phyloP scores from a whole-genome alignment of 2,888 invertebrate genomes.

The Pachycephus smyrnensis region DNA sequence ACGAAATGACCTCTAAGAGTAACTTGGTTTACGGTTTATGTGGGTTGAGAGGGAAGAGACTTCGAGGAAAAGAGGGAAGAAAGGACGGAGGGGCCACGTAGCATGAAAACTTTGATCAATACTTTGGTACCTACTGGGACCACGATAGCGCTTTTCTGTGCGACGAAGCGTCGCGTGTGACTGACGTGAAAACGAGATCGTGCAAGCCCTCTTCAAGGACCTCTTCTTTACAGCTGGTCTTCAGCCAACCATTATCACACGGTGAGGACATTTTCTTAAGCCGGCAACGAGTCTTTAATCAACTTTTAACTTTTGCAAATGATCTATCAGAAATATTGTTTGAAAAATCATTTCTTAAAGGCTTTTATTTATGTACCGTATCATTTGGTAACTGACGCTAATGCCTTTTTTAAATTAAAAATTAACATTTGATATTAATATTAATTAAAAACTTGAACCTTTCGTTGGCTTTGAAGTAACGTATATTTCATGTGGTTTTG shows the following conservation, averaged over 20 bases:
- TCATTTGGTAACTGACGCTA: background rate
- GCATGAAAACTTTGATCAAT: constrained; percentile 52
- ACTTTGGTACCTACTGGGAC: constrained; percentile 46
- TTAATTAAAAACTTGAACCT: background rate
- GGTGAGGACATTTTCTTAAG: constrained; percentile 8
- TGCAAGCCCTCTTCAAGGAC: constrained; percentile 20
- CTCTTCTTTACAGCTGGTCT: constrained; percentile 21
- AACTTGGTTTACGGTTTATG: constrained; percentile 36
- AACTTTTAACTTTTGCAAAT: background rate
- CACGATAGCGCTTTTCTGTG: constrained; percentile 44
- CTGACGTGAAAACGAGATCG: constrained; percentile 31
- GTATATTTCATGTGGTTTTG: background rate
- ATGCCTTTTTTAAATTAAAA: background rate
- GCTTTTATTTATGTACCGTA: background rate
- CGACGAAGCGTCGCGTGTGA: constrained; percentile 11
- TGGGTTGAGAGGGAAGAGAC: constrained; percentile 31
- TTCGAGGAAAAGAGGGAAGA: constrained; percentile 9
- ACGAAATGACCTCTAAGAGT: constrained; percentile 34
- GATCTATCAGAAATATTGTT: background rate
- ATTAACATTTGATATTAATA: background rate
- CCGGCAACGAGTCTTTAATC: background rate
- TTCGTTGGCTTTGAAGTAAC: background rate
- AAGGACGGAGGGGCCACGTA: constrained; percentile 20
- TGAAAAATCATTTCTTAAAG: background rate
- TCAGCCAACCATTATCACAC: constrained; percentile 17